Base-by-base conservation (phyloP, 2,888 invertebrate genomes). In the Stegana nigrithorax region DNA sequence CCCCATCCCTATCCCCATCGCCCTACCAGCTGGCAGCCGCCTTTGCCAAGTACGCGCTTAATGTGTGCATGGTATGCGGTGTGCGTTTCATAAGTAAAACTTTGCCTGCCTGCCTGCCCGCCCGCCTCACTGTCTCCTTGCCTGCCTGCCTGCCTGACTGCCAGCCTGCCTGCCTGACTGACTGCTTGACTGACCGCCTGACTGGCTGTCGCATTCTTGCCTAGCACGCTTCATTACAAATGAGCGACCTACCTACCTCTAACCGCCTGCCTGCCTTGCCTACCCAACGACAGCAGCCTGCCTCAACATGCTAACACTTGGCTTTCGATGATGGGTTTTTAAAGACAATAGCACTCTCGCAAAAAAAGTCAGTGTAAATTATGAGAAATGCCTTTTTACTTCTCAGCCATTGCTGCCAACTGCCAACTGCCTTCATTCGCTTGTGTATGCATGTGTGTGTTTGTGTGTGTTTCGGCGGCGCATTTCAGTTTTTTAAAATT, bases 201-300 rank as follows among this genome's bases (percentile, higher is more conserved):
- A 36, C 4, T 36, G 36, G 10, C 36, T 14, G 10, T 36, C 14
- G 36, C 14, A 36, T 14, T 36, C 12, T 36, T 36, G 10, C 14
- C n/a, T n/a, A n/a, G n/a, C n/a, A n/a, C 36, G 36, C 36, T 36
- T 29, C 6, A 29, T 29, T 4, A 36, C 36, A 5, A 36, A 36
- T n/a, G 14, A 36, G 14, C 4, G 14, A 36, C n/a, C n/a, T n/a
- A 36, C 10, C 6, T 29, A 29, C 10, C 6, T 29, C 6, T 29
- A 36, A 36, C 14, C 3, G 4, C 14, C 14, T 36, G 55, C 73
- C 70, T 73, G 72, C 71, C 73, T 73, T 70, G 68, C 62, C 71
- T 64, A 25, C 42, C 6, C 47, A 47, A 47, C 47, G 23, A 47
- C n/a, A n/a, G n/a, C n/a, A n/a, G n/a, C n/a, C n/a, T n/a, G n/a